These are phyloP conservation scores for Polymixis lichenea DNA, from an alignment of 2,888 invertebrate genomes.

Conservation along the genomic window DNA sequence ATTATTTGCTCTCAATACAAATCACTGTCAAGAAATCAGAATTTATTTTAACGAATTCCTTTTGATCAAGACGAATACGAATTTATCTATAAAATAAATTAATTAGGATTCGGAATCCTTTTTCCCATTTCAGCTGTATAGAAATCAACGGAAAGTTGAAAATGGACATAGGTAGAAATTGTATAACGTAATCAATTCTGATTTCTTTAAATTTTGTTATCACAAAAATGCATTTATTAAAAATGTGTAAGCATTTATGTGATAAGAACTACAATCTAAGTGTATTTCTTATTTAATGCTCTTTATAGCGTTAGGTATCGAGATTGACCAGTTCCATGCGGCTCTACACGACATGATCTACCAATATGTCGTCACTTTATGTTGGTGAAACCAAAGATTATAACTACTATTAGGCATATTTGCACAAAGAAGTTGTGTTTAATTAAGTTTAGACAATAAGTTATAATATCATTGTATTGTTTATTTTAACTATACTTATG, in stretches of 20 bases:
- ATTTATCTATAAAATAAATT: conserved; percentile 46
- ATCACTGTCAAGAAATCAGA: conserved; percentile 54
- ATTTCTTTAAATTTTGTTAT: conserved; percentile 59
- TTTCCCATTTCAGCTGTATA: conserved; percentile 27
- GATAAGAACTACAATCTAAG: conserved; percentile 63
- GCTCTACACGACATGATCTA: conserved; percentile 67
- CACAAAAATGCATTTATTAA: conserved; percentile 65
- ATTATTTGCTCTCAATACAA: conserved; percentile 59
- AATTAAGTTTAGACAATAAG: conserved; percentile 91
- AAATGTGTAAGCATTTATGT: conserved; percentile 63
- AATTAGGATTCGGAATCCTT: conserved; percentile 37
- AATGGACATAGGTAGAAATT: conserved; percentile 20
- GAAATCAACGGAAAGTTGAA: conserved; percentile 14
- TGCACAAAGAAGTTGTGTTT: conserved; percentile 91
- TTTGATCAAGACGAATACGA: conserved; percentile 40
- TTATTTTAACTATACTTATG: conserved; percentile 89
- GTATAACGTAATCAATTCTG: conserved; percentile 46
- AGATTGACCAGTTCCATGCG: conserved; percentile 73
- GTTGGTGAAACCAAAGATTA: conserved; percentile 89
- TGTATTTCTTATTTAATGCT: conserved; percentile 60
- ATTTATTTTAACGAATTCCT: conserved; percentile 40
- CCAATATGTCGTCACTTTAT: conserved; percentile 70
- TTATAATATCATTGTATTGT: conserved; percentile 89
- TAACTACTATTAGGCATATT: conserved; percentile 90
- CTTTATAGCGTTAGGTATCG: conserved; percentile 67